phyloP scores from a whole-genome alignment of 2,888 invertebrate species.

The Rhabditoides inermis region DNA sequence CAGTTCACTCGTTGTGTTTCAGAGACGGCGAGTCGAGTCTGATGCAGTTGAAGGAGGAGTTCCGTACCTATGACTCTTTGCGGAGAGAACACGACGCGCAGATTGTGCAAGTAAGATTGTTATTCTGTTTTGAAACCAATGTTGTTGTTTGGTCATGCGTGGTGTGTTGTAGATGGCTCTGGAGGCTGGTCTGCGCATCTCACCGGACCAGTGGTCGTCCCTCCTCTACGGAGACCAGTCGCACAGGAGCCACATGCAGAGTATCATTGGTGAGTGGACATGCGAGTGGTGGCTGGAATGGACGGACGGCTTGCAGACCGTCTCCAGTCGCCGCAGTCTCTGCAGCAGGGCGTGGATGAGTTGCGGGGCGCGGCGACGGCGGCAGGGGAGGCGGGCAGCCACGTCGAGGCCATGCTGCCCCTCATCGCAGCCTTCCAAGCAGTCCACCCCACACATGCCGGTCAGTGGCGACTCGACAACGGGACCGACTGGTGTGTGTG shows the following conservation, averaged over 20 bases:
- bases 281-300: too few species aligned
- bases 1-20: constrained; percentile 67
- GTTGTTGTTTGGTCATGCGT: too few species aligned
- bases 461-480: too few species aligned
- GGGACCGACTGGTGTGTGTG: too few species aligned
- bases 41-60: constrained; percentile 68
- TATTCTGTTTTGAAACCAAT: neutral
- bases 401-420: constrained; percentile 10
- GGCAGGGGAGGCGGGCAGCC: neutral
- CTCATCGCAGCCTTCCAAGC: constrained; percentile 10
- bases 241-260: constrained; percentile 95
- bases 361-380: constrained; percentile 2
- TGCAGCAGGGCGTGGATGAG: constrained; percentile 21
- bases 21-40: constrained; percentile 91
- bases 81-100: constrained; percentile 93
- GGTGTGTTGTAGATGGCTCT: constrained; percentile 75
- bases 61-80: constrained; percentile 73
- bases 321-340: constrained; percentile 21
- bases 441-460: constrained; percentile 9
- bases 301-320: constrained; percentile 28
- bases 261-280: constrained; percentile 57
- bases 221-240: constrained; percentile 85
- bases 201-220: constrained; percentile 96
- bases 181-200: constrained; percentile 88
- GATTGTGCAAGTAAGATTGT: constrained; percentile 64